Base-by-base conservation (phyloP, 2,113 vertebrate species). In the Porphyrio hochstetteri region DNA sequence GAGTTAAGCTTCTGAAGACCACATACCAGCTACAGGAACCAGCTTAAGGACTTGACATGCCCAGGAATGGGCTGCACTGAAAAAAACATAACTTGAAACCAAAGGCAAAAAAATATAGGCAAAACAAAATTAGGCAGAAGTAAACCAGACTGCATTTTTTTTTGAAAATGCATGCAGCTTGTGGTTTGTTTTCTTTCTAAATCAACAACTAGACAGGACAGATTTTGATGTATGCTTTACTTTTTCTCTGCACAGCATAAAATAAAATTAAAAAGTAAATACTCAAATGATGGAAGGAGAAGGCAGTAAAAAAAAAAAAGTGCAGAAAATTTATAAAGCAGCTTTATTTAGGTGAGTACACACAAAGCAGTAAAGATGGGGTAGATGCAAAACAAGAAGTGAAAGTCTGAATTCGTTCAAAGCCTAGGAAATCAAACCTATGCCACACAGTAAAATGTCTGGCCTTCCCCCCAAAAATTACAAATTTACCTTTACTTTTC, bases 331-430 rank as follows among this genome's bases (percentile, higher is more conserved):
- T 24, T 86, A 9, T 27, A 88, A 88, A 44, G n/a, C 4, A 7
- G 29, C 11, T 48, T 44, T 82, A 3, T 67, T 76, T 57, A 87
- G 35, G 46, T 50, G 27, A 63, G 20, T 1, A 74, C 46, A 61
- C 27, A 67, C 25, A 10, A 68, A 92, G 67, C 6, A 1, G 25
- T 50, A 3, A 6, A 87, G 61, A 82, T 15, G 16, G 18, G 53
- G 35, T 31, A 89, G 82, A 33, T 72, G 52, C 28, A 90, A 88
- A 97, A 95, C 24, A 59, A 74, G 93, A 96, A 92, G 33, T 81
- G 77, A 89, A 96, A 97, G 88, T 82, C 82, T 86, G 35, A 94
- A 92, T 64, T 53, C 17, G 7, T 38, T 35, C 60, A 72, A 80
- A 87, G 85, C 48, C 80, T 72, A 80, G 46, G 71, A 96, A 95